Conservation (phyloP, 2,113 vertebrate genomes). For the Pteropus alecto region DNA sequence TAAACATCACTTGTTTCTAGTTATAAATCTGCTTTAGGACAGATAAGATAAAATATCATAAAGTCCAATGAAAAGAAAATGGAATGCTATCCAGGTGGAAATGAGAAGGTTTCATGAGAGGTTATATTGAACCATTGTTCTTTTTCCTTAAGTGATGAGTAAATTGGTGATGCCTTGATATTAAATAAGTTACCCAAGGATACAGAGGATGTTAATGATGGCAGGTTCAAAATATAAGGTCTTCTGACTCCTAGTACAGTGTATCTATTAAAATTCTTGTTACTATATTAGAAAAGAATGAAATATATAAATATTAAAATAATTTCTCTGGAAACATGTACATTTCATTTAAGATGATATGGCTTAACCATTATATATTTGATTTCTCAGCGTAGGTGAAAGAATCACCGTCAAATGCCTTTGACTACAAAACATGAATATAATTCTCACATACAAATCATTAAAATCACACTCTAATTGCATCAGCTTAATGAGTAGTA, state of each 20-base stretch:
- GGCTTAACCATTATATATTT: not conserved
- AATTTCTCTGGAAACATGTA: not conserved
- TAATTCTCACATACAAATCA: not conserved
- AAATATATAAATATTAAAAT: not conserved
- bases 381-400: not conserved
- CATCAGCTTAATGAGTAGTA: not conserved
- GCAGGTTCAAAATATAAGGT: not conserved
- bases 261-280: not conserved
- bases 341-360: not conserved
- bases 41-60: not conserved
- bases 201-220: not conserved
- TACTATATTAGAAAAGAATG: not conserved
- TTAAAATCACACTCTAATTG: not conserved
- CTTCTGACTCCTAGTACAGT: not conserved
- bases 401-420: not conserved
- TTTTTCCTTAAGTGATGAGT: not conserved
- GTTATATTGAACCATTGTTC: not conserved
- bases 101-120: not conserved
- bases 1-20: not conserved
- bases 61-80: slow-evolving; percentile 9
- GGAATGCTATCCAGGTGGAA: not conserved
- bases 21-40: slow-evolving; percentile 3
- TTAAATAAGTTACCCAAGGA: not conserved
- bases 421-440: not conserved
- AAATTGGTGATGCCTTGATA: not conserved